A percentile compares a stretch with the other conserved stretches of the same genome.
Evolutionary conservation across 2,797 vertebrate species (phyloP).

Genomic region (Morelia viridis): DNA sequence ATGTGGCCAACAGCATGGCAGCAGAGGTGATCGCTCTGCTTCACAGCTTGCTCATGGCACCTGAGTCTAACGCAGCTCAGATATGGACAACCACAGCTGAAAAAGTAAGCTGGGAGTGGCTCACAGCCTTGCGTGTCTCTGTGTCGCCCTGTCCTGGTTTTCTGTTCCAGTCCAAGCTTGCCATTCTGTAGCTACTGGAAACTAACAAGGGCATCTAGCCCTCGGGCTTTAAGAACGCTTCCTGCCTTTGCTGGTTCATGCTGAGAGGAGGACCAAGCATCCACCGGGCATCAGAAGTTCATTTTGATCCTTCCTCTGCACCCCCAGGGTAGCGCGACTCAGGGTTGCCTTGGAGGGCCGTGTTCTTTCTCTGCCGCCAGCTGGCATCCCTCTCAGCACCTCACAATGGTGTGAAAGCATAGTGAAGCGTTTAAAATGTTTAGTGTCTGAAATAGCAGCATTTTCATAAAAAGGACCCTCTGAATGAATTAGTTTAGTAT

Average conservation of each 20-base stretch:
- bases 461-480: neutral
- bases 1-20: conserved; percentile 99
- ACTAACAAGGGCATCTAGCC: accelerated
- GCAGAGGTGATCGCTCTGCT: conserved; percentile 96
- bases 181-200: neutral
- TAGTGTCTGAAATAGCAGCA: neutral
- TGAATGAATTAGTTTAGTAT: neutral
- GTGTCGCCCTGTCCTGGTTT: neutral
- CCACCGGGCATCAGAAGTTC: neutral
- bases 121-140: neutral
- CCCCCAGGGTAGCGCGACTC: neutral
- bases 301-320: neutral
- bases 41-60: conserved; percentile 94
- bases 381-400: neutral
- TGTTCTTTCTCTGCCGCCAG: neutral
- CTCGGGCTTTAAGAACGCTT: neutral
- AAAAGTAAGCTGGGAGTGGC: conserved; percentile 77
- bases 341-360: neutral
- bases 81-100: conserved; percentile 98
- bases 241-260: neutral
- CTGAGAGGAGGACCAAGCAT: neutral
- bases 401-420: neutral
- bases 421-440: neutral
- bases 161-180: neutral
- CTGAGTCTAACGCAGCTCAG: conserved; percentile 95